A percentile compares a stretch with the other conserved stretches of the same genome.
These are phyloP conservation scores for Macrosiphum euphorbiae DNA, from an alignment of 2,888 invertebrate genomes.

Conservation along the genomic window DNA sequence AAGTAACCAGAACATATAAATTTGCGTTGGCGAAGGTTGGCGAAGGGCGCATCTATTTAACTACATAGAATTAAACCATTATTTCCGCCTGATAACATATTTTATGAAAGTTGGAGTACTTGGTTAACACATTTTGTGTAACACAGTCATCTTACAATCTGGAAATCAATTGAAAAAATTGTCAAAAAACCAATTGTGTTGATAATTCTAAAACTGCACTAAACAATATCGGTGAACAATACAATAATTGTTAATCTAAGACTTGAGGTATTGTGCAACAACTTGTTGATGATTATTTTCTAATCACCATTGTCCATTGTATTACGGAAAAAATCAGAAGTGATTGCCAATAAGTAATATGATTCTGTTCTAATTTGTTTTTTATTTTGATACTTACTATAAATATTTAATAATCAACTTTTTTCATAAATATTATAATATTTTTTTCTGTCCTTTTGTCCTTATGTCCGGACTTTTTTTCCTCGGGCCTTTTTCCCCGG, in stretches of 20 bases:
- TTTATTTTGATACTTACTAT: not conserved
- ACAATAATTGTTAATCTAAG: not conserved
- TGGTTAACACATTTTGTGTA: not conserved
- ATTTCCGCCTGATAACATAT: not conserved
- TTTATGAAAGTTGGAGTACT: not conserved
- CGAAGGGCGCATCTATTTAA: not conserved
- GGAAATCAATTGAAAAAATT: not conserved
- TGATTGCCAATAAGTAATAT: not conserved
- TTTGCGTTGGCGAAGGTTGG: not conserved
- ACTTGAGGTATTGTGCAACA: not conserved
- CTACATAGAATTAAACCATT: not conserved
- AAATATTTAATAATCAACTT: not conserved
- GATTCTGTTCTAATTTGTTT: not conserved
- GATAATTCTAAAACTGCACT: not conserved
- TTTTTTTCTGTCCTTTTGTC: not conserved
- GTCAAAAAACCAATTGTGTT: not conserved
- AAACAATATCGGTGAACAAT: not conserved
- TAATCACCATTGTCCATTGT: not conserved
- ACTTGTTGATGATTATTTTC: not conserved
- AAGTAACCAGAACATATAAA: not conserved
- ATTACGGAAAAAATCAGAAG: not conserved
- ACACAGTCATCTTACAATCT: not conserved
- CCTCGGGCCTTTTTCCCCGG: not conserved
- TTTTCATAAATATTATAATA: not conserved
- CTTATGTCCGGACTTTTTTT: not conserved